Conservation (phyloP, 1,140 invertebrate species). For the Dreissena rostriformis region DNA sequence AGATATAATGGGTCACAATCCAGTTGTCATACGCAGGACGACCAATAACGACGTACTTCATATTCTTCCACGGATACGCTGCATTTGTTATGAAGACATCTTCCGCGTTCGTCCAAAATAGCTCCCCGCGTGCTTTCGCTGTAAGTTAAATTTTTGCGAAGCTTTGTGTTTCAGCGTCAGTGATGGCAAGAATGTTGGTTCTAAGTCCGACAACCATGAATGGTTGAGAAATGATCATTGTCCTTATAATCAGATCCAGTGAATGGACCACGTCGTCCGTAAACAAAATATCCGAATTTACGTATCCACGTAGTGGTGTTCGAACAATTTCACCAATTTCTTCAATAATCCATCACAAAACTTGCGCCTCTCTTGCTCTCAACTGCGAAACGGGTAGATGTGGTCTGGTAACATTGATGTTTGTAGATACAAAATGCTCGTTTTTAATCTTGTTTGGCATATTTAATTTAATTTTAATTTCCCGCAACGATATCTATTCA, state of each 20-base stretch:
- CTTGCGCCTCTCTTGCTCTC: slow-evolving; percentile 46
- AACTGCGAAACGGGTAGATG: slow-evolving; percentile 15
- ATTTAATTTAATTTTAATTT: too few relatives aligned
- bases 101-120: slow-evolving; percentile 60
- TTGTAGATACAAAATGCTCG: too few relatives aligned
- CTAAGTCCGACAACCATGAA: slow-evolving; percentile 55
- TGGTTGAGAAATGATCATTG: slow-evolving; percentile 15
- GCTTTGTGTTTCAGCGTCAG: slow-evolving; percentile 33
- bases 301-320: background rate
- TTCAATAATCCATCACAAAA: slow-evolving; percentile 52
- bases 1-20: slow-evolving; percentile 53
- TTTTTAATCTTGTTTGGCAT: too few relatives aligned
- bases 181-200: slow-evolving; percentile 58
- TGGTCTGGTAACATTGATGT: too few relatives aligned
- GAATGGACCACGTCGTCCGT: slow-evolving; percentile 11
- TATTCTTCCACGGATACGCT: slow-evolving; percentile 63
- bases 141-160: slow-evolving; percentile 37
- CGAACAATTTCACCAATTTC: slow-evolving; percentile 10
- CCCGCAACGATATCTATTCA: too few relatives aligned
- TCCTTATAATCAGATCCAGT: background rate
- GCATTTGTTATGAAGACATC: slow-evolving; percentile 65
- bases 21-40: slow-evolving; percentile 64
- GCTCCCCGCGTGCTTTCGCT: slow-evolving; percentile 37
- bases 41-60: slow-evolving; percentile 61
- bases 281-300: slow-evolving; percentile 42